phyloP scores from a whole-genome alignment of 2,888 invertebrate genomes.

The Protonemura montana region DNA sequence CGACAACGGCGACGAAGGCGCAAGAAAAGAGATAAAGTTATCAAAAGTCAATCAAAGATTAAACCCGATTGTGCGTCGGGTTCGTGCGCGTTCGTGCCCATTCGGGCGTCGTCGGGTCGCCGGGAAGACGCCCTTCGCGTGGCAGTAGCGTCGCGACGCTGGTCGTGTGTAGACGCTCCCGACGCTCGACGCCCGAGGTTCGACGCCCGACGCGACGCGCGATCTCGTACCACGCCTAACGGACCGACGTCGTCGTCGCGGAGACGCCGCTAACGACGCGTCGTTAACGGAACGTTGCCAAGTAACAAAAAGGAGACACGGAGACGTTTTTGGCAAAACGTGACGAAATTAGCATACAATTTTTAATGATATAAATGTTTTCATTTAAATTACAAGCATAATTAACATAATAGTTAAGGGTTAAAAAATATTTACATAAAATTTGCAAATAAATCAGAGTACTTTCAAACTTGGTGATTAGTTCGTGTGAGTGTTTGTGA shows the following conservation, averaged over 20 bases:
- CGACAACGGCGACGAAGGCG: not conserved
- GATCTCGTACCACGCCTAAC: slow-evolving; percentile 3
- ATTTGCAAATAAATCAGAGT: no score
- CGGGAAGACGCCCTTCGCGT: slow-evolving; percentile 8
- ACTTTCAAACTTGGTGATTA: no score
- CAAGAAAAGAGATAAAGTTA: not conserved
- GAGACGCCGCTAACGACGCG: not conserved
- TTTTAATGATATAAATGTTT: no score
- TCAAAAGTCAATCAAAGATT: slow-evolving; percentile 12
- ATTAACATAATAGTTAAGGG: no score
- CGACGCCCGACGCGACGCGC: not conserved
- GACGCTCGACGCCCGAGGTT: not conserved
- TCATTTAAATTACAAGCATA: no score
- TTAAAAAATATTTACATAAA: no score
- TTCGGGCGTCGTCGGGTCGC: not conserved
- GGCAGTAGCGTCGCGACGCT: not conserved
- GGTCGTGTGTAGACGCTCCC: not conserved
- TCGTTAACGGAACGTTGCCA: not conserved
- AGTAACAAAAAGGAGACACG: not conserved
- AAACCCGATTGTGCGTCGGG: not conserved
- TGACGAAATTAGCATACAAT: no score
- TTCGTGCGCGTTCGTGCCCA: not conserved
- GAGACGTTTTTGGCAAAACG: no score
- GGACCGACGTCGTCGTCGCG: not conserved
- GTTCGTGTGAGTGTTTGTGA: no score